Conservation (phyloP, 2,888 invertebrate genomes). For the Homarus gammarus region DNA sequence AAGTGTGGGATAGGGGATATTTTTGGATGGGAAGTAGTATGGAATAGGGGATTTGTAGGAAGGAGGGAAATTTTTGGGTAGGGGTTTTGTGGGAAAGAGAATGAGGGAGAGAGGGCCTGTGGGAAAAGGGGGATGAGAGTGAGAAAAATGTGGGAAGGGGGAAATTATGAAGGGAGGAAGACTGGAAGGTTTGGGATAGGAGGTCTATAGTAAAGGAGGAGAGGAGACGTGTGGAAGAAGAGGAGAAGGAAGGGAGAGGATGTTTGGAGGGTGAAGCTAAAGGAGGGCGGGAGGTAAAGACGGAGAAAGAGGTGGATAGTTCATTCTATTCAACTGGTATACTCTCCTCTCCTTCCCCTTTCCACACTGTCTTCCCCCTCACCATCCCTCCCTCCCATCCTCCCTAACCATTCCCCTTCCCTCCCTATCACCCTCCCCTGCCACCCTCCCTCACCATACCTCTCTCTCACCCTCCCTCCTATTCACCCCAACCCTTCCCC, state of each 20-base stretch:
- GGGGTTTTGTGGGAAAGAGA: no score
- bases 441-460: neutral
- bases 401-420: neutral
- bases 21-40: no score
- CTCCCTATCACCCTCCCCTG: neutral
- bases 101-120: constrained; percentile 14
- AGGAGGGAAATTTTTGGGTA: no score
- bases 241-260: no score
- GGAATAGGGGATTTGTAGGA: no score
- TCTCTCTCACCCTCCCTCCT: neutral
- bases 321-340: neutral
- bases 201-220: no score
- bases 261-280: neutral
- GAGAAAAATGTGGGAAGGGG: neutral
- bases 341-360: neutral
- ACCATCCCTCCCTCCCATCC: neutral
- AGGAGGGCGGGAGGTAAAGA: neutral
- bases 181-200: neutral
- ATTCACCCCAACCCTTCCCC: neutral
- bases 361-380: neutral
- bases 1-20: no score
- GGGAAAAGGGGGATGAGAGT: constrained; percentile 6
- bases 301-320: neutral
- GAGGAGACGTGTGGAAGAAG: no score
- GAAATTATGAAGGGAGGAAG: neutral